Conservation (phyloP, 2,113 vertebrate genomes). For the Danionella cerebrum region DNA sequence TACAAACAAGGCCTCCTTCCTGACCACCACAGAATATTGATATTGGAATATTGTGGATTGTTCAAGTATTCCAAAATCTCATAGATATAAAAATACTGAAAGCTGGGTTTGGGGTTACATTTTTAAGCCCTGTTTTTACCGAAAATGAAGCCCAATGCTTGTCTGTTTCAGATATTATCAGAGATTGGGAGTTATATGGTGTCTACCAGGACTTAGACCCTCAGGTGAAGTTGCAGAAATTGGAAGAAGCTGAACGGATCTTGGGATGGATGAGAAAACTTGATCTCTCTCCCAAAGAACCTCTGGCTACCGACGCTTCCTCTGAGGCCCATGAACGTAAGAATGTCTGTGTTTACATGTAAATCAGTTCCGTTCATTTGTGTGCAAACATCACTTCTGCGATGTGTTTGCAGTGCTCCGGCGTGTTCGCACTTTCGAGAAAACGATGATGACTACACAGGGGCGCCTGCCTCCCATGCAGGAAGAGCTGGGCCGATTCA, state of each 20-base stretch:
- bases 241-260: constrained; percentile 64
- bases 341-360: constrained; percentile 27
- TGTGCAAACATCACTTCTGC: no score
- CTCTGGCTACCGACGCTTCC: constrained; percentile 68
- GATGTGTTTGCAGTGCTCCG: constrained; percentile 62
- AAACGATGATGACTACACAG: constrained; percentile 69
- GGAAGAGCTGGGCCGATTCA: constrained; percentile 69
- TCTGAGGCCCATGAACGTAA: constrained; percentile 73
- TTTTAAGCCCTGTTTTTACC: background rate
- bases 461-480: constrained; percentile 65
- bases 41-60: no score
- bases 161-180: constrained; percentile 72
- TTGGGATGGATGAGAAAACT: constrained; percentile 68
- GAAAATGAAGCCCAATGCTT: background rate
- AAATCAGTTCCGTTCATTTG: no score
- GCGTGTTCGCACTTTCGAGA: constrained; percentile 71
- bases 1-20: no score
- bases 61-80: no score
- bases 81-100: no score
- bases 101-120: background rate
- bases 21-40: no score
- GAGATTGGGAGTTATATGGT: constrained; percentile 80
- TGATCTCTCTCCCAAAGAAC: constrained; percentile 66
- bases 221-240: constrained; percentile 64
- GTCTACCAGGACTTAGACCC: constrained; percentile 73